Evolutionary conservation across 2,888 invertebrate genomes (phyloP), one percentile per base, ranked within the genome.

Genomic region (Exocentrus adspersus): DNA sequence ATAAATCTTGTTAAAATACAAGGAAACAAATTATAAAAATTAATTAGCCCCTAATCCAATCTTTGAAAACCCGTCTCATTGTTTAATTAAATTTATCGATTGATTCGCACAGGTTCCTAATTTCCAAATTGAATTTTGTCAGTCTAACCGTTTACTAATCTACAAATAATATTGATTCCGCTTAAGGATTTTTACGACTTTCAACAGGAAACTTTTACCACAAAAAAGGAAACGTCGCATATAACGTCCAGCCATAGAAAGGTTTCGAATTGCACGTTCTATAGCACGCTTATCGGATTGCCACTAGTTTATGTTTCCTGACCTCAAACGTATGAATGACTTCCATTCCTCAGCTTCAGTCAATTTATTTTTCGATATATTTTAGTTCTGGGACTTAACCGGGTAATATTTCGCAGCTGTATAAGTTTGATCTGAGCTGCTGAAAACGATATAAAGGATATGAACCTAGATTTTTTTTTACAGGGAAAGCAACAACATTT

Each of bases 231-330:
- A 32, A 51, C 17, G 32, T 51, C 19, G 20, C 37, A 32, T 20
- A 30, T 52, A 20, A 17, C 45, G 45, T 32, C 20, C 12, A 32
- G 52, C 17, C 16, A 32, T 52, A 32, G 52, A 37, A 53, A 42
- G 42, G 37, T 53, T 41, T 53, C 10, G 16, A 53, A 53, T 37
- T 53, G 41, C 53, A 21, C 53, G 24, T 42, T 42, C 6, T 42
- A 20, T 42, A 7, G 12, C 21, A 41, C 32, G 21, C 24, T 53
- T 41, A 53, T 53, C 53, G 53, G 53, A 53, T 53, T 53, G 37
- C 41, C 41, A 17, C 41, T 53, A 53, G 41, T 41, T 41, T 52
- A 19, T 42, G 42, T 53, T 53, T 41, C 53, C 41, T 42, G 42
- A 53, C 20, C 53, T 12, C 21, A 21, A 20, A 20, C 24, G 16